These are phyloP conservation scores for Drosophila tripunctata DNA, from an alignment of 2,888 invertebrate species.

Conservation along the genomic window DNA sequence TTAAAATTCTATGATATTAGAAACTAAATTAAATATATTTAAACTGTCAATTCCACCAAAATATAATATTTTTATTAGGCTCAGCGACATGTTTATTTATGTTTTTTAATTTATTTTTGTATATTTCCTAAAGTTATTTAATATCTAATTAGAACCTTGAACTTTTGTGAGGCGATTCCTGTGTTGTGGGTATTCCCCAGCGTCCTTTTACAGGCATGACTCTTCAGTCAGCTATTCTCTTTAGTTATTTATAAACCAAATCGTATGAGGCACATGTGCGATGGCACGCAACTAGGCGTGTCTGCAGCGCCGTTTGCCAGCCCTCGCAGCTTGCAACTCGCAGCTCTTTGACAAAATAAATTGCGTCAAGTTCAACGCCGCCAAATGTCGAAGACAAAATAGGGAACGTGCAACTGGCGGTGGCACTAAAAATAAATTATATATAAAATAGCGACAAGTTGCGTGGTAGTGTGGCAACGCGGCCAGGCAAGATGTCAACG, in stretches of 20 bases:
- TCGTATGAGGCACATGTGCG: constrained; percentile 56
- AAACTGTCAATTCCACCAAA: too few relatives aligned
- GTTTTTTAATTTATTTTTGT: too few relatives aligned
- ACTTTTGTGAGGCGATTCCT: constrained; percentile 16
- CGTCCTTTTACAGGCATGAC: constrained; percentile 42
- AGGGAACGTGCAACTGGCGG: constrained; percentile 58
- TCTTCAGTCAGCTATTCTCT: constrained; percentile 36
- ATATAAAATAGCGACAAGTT: constrained; percentile 60
- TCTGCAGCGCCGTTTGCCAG: constrained; percentile 25
- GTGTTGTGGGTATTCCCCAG: constrained; percentile 63
- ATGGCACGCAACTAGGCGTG: constrained; percentile 70
- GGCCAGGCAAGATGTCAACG: constrained; percentile 60
- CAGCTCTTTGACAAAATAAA: constrained; percentile 74
- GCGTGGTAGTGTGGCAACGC: constrained; percentile 20
- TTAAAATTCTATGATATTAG: too few relatives aligned
- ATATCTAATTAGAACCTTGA: constrained; percentile 36
- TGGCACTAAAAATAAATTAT: constrained; percentile 69
- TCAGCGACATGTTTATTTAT: too few relatives aligned
- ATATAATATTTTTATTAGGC: too few relatives aligned
- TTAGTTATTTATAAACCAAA: constrained; percentile 54
- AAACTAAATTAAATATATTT: too few relatives aligned
- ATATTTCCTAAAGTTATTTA: background rate
- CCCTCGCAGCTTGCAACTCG: constrained; percentile 21
- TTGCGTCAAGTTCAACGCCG: constrained; percentile 81
- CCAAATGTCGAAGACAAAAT: constrained; percentile 66